phyloP scores from a whole-genome alignment of 2,797 vertebrate genomes.

The Anableps anableps region DNA sequence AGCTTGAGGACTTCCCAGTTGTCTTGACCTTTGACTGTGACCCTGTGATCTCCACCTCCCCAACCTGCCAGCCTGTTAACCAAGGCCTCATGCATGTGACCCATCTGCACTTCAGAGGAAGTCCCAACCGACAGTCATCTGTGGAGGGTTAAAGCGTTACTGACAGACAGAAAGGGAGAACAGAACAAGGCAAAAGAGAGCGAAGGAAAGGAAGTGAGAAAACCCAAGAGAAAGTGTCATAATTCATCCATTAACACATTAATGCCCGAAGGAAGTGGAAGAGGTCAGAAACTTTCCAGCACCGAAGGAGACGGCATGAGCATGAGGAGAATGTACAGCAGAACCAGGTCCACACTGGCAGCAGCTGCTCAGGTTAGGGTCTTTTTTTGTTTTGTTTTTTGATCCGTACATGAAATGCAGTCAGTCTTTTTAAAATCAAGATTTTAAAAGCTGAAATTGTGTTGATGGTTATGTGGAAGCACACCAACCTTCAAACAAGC shows the following conservation, averaged over 20 bases:
- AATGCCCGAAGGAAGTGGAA: conserved; percentile 62
- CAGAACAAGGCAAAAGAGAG: conserved; percentile 33
- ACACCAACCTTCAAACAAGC: neutral
- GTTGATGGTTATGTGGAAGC: too few relatives aligned
- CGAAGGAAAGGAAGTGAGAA: conserved; percentile 43
- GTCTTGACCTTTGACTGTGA: conserved; percentile 68
- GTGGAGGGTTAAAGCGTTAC: conserved; percentile 75
- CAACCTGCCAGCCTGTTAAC: conserved; percentile 73
- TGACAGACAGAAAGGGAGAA: conserved; percentile 19
- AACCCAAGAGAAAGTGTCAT: conserved; percentile 53
- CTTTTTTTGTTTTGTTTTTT: neutral
- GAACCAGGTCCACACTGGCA: conserved; percentile 29
- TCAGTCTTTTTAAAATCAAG: neutral
- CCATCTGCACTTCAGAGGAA: conserved; percentile 79
- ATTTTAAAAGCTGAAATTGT: neutral
- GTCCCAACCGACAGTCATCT: conserved; percentile 69
- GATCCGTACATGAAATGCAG: neutral
- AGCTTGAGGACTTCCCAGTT: conserved; percentile 72
- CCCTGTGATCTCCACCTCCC: conserved; percentile 49
- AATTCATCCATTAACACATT: conserved; percentile 70
- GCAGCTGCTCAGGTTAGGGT: neutral
- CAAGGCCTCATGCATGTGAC: conserved; percentile 75
- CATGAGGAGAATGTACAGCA: conserved; percentile 40
- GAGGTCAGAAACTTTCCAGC: conserved; percentile 43
- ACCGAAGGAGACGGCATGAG: conserved; percentile 17